These are phyloP conservation scores for Ceyx melanurus DNA, from an alignment of 2,113 vertebrate genomes.

Conservation along the genomic window DNA sequence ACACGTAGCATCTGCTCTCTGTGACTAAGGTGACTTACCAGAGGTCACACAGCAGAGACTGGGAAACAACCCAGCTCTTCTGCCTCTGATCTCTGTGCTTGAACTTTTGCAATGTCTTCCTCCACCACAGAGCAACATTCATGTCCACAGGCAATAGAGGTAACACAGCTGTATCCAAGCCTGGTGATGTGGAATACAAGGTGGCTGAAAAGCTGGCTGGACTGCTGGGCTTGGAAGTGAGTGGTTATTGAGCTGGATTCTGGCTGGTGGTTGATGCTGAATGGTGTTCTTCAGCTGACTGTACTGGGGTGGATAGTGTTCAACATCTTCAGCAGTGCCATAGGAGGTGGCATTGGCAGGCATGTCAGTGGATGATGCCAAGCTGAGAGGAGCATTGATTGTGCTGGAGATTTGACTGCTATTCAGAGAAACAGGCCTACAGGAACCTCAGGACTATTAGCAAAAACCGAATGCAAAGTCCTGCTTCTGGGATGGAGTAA, in stretches of 20 bases:
- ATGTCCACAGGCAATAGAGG: background rate
- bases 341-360: background rate
- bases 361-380: background rate
- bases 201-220: background rate
- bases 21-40: background rate
- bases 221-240: background rate
- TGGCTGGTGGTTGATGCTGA: background rate
- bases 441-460: background rate
- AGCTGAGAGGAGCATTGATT: background rate
- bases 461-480: background rate
- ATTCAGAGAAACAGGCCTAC: background rate
- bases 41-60: conserved; percentile 29
- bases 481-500: background rate
- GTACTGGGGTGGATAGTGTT: background rate
- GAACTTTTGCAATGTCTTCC: background rate
- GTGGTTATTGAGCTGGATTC: background rate
- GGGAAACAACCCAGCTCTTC: conserved; percentile 24
- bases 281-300: background rate
- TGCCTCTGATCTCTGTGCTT: background rate
- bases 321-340: background rate
- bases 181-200: background rate
- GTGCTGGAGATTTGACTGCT: background rate
- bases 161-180: background rate
- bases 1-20: conserved; percentile 1
- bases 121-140: background rate